Evolutionary conservation across 23 tunicate species (phyloP), one percentile per base, ranked within the genome.

Genomic region (Clavelina lepadiformis): DNA sequence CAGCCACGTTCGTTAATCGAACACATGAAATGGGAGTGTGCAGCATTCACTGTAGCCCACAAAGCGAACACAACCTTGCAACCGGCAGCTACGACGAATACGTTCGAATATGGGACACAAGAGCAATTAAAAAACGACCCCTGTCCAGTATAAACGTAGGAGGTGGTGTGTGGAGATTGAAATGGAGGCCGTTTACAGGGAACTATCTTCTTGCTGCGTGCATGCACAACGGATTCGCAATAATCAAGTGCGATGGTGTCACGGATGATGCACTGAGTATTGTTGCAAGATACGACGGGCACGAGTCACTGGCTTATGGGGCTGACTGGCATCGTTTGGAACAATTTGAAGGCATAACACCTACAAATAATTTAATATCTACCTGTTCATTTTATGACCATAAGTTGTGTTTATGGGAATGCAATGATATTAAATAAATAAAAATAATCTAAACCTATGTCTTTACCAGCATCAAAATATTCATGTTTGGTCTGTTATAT

Each of bases 91-190:
- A 88, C 53, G 96, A 88, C 45, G 96, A 88, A 46, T 22, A 68
- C 34, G 65, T 88, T 26, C 51, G 88, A 38, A 37, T 88, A 1
- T 88, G 96, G 96, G 96, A 88, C 67, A 73, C 88, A 22, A 77
- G 96, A 47, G 47, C 47, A n/a, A 74, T 80, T 1, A 35, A 57
- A 1, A 82, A 76, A 34, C 18, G 36, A 20, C 96, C 96, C 2
- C 65, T 79, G 51, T 68, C 73, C 19, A 20, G 31, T 18, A 23
- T 50, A 11, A 7, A 65, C 24, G 87, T 80, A 21, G 81, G 86
- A 5, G 96, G 96, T 3, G 96, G 96, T 1, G 96, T 88, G n/a
- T 88, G 96, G 96, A 63, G 96, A 13, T n/a, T 88, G 19, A 88
- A 88, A 61, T 88, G 96, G 96, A 28, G 38, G 3, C 82, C 78